Conservation (phyloP, 2,113 vertebrate species). For the Procapra przewalskii region DNA sequence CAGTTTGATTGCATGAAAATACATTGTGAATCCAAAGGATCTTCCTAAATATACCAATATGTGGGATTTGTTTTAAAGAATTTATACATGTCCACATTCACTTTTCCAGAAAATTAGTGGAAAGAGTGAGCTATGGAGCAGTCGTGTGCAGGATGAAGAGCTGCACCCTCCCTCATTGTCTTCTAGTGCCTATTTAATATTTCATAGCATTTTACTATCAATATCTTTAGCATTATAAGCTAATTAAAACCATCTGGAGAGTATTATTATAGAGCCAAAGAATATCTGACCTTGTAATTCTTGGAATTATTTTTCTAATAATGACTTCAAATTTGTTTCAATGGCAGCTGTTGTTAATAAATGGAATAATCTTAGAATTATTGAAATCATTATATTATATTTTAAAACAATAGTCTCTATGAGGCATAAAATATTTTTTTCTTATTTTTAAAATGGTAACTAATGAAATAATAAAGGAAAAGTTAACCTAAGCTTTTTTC, state of each 20-base stretch:
- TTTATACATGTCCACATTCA: not conserved
- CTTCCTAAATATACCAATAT: not conserved
- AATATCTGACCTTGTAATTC: constrained; percentile 1
- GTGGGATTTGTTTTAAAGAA: not conserved
- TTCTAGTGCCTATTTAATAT: not conserved
- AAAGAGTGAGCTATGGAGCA: not conserved
- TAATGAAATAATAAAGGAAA: not conserved
- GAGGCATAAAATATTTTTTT: not conserved
- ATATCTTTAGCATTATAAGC: not conserved
- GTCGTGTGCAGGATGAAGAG: not conserved
- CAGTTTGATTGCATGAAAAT: not conserved
- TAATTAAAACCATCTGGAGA: not conserved
- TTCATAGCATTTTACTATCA: not conserved
- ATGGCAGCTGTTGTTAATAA: not conserved
- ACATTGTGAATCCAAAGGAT: not conserved
- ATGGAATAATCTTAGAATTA: not conserved
- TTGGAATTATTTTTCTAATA: constrained; percentile 34
- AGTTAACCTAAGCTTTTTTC: not conserved
- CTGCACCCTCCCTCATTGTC: not conserved
- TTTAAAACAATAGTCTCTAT: not conserved
- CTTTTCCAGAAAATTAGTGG: not conserved
- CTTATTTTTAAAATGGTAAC: not conserved
- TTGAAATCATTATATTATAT: not conserved
- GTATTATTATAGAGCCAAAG: not conserved
- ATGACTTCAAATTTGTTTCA: constrained; percentile 35